Percentiles rank a stretch among this genome's conserved stretches.
Evolutionary conservation across 2,888 invertebrate species (phyloP).

Genomic region (Hirtodrosophila trivittata): DNA sequence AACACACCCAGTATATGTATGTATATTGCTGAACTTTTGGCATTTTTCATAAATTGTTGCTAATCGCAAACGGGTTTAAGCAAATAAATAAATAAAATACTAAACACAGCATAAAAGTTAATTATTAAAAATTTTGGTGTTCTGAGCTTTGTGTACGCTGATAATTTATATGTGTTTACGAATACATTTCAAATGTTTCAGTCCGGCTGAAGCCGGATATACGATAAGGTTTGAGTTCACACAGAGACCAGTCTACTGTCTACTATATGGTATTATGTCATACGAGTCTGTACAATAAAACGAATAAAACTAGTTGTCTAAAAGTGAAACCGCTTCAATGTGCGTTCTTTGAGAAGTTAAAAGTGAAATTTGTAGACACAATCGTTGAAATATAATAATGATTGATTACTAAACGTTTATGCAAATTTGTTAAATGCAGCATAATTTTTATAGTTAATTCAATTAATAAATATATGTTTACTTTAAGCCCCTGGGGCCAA

Average conservation of each 20-base stretch:
- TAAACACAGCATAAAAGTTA: conserved; percentile 61
- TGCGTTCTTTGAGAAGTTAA: conserved; percentile 40
- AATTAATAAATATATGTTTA: conserved; percentile 52
- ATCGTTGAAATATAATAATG: conserved; percentile 60
- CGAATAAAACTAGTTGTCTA: conserved; percentile 39
- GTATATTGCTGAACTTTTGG: conserved; percentile 12
- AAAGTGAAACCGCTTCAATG: conserved; percentile 67
- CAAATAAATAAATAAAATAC: conserved; percentile 51
- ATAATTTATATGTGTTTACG: conserved; percentile 48
- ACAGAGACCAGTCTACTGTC: conserved; percentile 10
- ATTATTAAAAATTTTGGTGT: conserved; percentile 48
- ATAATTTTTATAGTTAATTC: conserved; percentile 63
- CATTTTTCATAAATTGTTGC: conserved; percentile 18
- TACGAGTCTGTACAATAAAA: conserved; percentile 22
- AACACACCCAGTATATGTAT: conserved; percentile 20
- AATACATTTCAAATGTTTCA: conserved; percentile 42
- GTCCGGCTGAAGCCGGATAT: conserved; percentile 60
- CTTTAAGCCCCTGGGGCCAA: conserved; percentile 47
- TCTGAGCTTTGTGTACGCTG: conserved; percentile 32
- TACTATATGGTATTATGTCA: conserved; percentile 58
- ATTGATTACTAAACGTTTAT: conserved; percentile 55
- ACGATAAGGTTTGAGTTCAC: conserved; percentile 22
- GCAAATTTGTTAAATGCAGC: conserved; percentile 72
- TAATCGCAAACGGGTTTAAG: conserved; percentile 59
- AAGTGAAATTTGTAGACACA: conserved; percentile 57